A percentile compares a stretch with the other conserved stretches of the same genome.
These are phyloP conservation scores for Gracilinanus agilis DNA, from an alignment of 2,113 vertebrate species.

Conservation along the genomic window DNA sequence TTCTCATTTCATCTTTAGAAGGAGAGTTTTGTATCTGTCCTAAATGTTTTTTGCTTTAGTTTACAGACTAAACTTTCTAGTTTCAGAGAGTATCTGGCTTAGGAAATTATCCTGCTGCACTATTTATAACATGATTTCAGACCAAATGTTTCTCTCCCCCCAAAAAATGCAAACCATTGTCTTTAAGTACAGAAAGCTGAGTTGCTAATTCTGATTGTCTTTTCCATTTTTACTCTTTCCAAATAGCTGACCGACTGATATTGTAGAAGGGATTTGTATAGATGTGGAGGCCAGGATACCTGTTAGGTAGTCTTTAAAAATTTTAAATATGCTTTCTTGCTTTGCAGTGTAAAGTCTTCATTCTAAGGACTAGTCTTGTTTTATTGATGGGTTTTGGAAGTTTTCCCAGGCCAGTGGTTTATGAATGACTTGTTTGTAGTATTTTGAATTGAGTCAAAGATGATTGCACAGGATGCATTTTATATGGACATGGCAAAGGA, in stretches of 20 bases:
- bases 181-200: fast-evolving
- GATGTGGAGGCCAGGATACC: neutral
- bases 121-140: neutral
- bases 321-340: fast-evolving
- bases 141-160: neutral
- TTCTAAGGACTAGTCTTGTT: neutral
- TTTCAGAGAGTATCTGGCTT: neutral
- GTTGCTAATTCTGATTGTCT: neutral
- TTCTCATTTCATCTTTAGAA: constrained; percentile 5
- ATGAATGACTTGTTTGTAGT: constrained; percentile 69
- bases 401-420: neutral
- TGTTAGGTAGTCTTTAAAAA: neutral
- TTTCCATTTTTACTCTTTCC: fast-evolving
- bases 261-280: neutral
- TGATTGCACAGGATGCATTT: neutral
- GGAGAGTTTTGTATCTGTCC: neutral
- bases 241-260: neutral
- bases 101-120: neutral
- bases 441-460: neutral
- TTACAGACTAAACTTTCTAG: neutral
- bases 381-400: neutral
- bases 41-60: neutral
- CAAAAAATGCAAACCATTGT: neutral
- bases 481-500: neutral
- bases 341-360: constrained; percentile 34